phyloP scores from a whole-genome alignment of 2,797 vertebrate species.

The Lepilemur ruficaudatus region DNA sequence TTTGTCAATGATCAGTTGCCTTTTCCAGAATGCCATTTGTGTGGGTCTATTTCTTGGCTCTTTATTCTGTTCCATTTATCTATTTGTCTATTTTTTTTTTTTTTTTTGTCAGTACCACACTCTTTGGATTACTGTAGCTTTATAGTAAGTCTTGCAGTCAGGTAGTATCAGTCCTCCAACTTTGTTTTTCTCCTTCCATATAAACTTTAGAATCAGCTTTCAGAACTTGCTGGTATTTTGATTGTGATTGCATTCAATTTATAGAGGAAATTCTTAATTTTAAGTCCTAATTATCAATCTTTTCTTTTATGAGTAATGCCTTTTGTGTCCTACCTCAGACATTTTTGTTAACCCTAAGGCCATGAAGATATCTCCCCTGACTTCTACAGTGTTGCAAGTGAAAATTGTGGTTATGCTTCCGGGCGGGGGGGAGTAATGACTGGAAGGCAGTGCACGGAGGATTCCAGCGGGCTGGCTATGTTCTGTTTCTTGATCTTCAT shows the following conservation, averaged over 20 bases:
- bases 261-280: not conserved
- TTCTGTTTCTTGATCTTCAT: not conserved
- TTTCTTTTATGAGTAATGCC: not conserved
- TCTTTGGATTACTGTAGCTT: not conserved
- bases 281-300: not conserved
- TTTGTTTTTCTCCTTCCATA: not conserved
- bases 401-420: not conserved
- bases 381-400: not conserved
- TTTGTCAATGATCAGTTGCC: not conserved
- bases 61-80: not conserved
- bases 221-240: not conserved
- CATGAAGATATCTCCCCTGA: not conserved
- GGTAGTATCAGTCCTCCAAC: not conserved
- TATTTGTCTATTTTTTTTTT: not conserved
- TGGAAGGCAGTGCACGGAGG: not conserved
- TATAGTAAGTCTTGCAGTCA: not conserved
- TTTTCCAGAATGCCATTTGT: not conserved
- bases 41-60: not conserved
- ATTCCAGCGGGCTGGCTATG: not conserved
- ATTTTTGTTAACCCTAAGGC: not conserved
- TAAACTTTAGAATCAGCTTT: not conserved
- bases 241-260: not conserved
- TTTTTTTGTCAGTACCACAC: not conserved
- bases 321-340: not conserved
- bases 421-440: not conserved